A percentile compares a stretch with the other conserved stretches of the same genome.
Conservation (phyloP, 2,797 vertebrate species). For the Coilia nasus region DNA sequence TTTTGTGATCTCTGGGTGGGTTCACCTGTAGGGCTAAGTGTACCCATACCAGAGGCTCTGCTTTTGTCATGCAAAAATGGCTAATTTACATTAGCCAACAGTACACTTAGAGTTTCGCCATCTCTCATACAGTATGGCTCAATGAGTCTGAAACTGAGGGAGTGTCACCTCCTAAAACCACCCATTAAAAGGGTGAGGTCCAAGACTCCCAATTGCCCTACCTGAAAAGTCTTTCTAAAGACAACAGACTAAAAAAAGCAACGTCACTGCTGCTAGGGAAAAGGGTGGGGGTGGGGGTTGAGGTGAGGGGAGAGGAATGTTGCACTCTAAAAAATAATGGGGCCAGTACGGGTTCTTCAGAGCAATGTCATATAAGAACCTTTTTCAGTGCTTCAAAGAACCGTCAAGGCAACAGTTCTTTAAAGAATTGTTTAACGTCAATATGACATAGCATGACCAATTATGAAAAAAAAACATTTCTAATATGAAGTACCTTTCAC, state of each 20-base stretch:
- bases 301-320: neutral
- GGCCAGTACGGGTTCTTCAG: no score
- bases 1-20: neutral
- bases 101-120: no score
- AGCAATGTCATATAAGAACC: no score
- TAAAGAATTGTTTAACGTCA: no score
- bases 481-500: no score
- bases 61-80: neutral
- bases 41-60: neutral
- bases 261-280: neutral
- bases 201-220: neutral
- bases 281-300: neutral
- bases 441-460: no score
- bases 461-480: no score
- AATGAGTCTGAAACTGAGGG: neutral
- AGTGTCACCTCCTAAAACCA: neutral
- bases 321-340: no score
- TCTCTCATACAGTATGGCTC: neutral
- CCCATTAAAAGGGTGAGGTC: neutral
- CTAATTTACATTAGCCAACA: no score
- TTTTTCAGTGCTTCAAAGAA: no score
- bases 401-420: no score
- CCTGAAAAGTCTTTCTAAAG: neutral
- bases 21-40: neutral
- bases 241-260: neutral